Evolutionary conservation across 1,140 invertebrate species (phyloP).

Genomic region (Drosophila yakuba): DNA sequence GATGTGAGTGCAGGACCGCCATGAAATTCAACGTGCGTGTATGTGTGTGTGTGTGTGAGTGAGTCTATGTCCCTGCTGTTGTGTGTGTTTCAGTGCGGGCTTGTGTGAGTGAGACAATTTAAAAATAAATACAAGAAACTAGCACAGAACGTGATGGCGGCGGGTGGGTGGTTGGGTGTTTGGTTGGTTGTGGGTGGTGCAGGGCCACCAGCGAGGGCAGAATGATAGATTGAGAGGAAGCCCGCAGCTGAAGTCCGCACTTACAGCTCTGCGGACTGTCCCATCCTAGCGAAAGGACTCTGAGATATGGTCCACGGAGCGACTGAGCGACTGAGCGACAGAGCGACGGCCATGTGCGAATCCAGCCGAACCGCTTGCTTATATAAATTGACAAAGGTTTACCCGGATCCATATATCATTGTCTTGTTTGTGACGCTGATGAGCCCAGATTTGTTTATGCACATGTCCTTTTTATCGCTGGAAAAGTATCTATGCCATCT

Average conservation of each 20-base stretch:
- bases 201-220: constrained; percentile 60
- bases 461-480: constrained; percentile 40
- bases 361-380: constrained; percentile 49
- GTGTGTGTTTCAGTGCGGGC: neutral
- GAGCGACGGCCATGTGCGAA: constrained; percentile 11
- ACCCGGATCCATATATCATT: constrained; percentile 66
- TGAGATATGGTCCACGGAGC: constrained; percentile 25
- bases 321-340: constrained; percentile 4
- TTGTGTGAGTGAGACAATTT: constrained; percentile 67
- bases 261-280: constrained; percentile 25
- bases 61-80: constrained; percentile 8
- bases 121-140: constrained; percentile 83
- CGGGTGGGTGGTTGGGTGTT: constrained; percentile 19
- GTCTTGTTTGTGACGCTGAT: constrained; percentile 66
- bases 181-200: constrained; percentile 10
- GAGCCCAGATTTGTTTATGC: constrained; percentile 59
- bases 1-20: constrained; percentile 42
- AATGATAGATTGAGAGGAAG: constrained; percentile 72
- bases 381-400: constrained; percentile 69
- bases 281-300: constrained; percentile 20
- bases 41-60: constrained; percentile 5
- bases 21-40: neutral
- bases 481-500: constrained; percentile 28
- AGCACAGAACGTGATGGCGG: constrained; percentile 62
- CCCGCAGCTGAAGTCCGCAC: constrained; percentile 37